A percentile compares a stretch with the other conserved stretches of the same genome.
phyloP scores from a whole-genome alignment of 2,888 invertebrate genomes.

The Ophion ellenae region DNA sequence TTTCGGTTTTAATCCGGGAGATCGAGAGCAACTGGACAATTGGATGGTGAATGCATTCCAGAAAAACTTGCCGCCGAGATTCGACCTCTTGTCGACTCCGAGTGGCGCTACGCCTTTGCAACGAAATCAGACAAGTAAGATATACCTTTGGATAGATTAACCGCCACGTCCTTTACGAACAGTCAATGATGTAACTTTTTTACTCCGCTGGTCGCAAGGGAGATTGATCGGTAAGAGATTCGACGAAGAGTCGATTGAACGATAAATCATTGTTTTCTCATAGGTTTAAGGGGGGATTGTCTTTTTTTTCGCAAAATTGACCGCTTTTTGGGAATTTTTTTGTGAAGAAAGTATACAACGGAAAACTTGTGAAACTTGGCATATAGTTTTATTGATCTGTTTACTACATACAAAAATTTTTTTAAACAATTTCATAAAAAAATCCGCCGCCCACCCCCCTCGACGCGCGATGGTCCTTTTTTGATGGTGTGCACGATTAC shows the following conservation, averaged over 20 bases:
- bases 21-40: conserved; percentile 91
- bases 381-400: too few species aligned
- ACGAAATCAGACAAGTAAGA: conserved; percentile 80
- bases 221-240: conserved; percentile 70
- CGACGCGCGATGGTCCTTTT: too few species aligned
- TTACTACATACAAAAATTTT: too few species aligned
- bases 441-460: too few species aligned
- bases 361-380: too few species aligned
- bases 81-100: conserved; percentile 87
- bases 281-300: too few species aligned
- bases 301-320: too few species aligned
- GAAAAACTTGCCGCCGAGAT: conserved; percentile 93
- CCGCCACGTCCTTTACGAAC: not conserved
- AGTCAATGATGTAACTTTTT: conserved; percentile 20
- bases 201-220: conserved; percentile 60
- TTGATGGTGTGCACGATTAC: too few species aligned
- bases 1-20: conserved; percentile 91
- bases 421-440: too few species aligned
- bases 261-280: not conserved
- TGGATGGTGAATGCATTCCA: conserved; percentile 93
- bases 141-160: not conserved
- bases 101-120: conserved; percentile 74
- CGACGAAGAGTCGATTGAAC: not conserved
- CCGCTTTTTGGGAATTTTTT: too few species aligned
- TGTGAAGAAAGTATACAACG: too few species aligned